These are phyloP conservation scores for Craseonycteris thonglongyai DNA, from an alignment of 2,113 vertebrate species.

Conservation along the genomic window DNA sequence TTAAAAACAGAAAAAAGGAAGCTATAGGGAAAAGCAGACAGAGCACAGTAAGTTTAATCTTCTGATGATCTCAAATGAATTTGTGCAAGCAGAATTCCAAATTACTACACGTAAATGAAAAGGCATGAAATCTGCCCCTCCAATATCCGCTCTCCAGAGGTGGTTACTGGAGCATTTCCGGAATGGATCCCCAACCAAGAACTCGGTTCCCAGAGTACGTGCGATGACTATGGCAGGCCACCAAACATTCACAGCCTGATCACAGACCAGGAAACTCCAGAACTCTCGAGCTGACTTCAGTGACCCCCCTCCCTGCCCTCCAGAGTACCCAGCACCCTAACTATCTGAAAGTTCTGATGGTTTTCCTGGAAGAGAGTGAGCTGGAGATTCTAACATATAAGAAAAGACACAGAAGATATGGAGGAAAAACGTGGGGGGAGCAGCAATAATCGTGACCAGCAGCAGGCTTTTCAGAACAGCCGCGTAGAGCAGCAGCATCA, in stretches of 20 bases:
- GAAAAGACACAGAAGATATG: background rate
- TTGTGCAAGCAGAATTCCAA: conserved; percentile 65
- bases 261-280: background rate
- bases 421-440: background rate
- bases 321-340: background rate
- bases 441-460: background rate
- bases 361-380: background rate
- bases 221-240: background rate
- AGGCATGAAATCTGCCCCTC: background rate
- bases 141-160: background rate
- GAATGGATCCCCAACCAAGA: background rate
- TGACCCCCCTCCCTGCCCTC: background rate
- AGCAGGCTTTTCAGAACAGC: background rate
- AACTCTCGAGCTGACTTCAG: background rate
- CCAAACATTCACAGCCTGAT: background rate
- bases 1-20: conserved; percentile 52
- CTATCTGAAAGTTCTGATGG: background rate
- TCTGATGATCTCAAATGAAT: conserved; percentile 63
- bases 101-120: conserved; percentile 36
- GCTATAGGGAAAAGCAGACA: conserved; percentile 64
- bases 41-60: conserved; percentile 63
- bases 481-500: background rate
- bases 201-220: background rate
- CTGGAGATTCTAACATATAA: background rate
- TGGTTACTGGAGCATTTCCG: background rate